These are phyloP conservation scores for Hucho hucho DNA, from an alignment of 2,113 vertebrate species.

Conservation along the genomic window DNA sequence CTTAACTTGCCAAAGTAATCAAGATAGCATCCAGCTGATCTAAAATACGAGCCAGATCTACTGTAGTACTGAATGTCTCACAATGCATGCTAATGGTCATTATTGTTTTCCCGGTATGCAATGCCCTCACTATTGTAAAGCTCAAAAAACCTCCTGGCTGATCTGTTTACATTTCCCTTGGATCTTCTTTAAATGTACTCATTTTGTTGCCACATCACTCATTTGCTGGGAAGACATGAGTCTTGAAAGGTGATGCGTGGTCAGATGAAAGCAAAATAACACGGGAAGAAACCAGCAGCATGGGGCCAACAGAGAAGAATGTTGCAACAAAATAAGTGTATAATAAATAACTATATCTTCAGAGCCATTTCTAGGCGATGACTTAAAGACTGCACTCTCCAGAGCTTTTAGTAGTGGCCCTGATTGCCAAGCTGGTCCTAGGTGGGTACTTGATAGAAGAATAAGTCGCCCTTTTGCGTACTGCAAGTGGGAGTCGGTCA, in stretches of 20 bases:
- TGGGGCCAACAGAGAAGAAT: not conserved
- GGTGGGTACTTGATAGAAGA: not conserved
- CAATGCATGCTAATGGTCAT: not conserved
- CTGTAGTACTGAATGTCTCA: not conserved
- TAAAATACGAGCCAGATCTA: not conserved
- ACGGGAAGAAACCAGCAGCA: not conserved
- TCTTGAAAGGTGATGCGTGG: not conserved
- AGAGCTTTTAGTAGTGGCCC: constrained; percentile 17
- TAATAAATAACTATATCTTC: constrained; percentile 14
- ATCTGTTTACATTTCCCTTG: not conserved
- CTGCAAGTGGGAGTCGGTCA: too few species aligned
- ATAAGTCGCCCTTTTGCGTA: too few species aligned
- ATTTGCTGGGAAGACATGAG: not conserved
- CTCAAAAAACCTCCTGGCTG: not conserved
- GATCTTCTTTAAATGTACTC: not conserved
- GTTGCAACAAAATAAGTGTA: not conserved
- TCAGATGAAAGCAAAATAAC: not conserved
- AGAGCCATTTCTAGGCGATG: not conserved
- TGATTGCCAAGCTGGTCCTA: not conserved
- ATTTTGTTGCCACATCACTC: not conserved
- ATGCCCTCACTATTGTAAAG: not conserved
- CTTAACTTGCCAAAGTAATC: not conserved
- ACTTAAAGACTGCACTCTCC: constrained; percentile 5
- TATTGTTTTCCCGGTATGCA: not conserved
- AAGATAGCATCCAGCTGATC: too few species aligned